These are phyloP conservation scores for Aricia artaxerxes DNA, from an alignment of 2,888 invertebrate genomes.

Conservation along the genomic window DNA sequence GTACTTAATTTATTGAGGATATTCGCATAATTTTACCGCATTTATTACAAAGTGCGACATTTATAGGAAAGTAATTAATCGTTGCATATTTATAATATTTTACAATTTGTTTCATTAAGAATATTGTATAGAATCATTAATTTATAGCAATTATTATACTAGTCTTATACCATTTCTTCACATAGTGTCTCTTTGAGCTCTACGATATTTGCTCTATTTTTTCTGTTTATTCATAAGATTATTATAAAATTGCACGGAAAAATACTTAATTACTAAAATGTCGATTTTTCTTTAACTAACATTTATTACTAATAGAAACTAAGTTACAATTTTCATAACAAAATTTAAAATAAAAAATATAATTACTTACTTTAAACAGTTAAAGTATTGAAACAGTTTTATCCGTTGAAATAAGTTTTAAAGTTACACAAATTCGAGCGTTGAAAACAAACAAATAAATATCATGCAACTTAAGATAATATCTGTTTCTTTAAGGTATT, in stretches of 20 bases:
- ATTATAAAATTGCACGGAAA: too few species aligned
- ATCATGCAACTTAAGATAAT: background rate
- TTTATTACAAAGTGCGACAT: background rate
- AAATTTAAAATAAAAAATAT: too few species aligned
- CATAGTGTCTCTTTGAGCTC: too few species aligned
- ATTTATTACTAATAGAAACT: background rate
- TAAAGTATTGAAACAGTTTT: background rate
- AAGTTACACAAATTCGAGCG: background rate
- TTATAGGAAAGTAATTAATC: background rate
- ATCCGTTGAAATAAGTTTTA: background rate
- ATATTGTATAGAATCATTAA: too few species aligned
- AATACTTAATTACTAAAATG: too few species aligned
- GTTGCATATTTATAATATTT: too few species aligned
- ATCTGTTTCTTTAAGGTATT: background rate
- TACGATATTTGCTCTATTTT: too few species aligned
- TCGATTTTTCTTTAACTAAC: too few species aligned
- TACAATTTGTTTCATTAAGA: too few species aligned
- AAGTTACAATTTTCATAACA: background rate
- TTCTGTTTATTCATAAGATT: too few species aligned
- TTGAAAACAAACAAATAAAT: background rate
- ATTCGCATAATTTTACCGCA: background rate
- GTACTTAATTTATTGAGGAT: background rate
- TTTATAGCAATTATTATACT: too few species aligned
- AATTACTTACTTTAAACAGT: background rate
- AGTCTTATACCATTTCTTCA: too few species aligned